Conservation (phyloP, 2,797 vertebrate species). For the Scarus forsteni region DNA sequence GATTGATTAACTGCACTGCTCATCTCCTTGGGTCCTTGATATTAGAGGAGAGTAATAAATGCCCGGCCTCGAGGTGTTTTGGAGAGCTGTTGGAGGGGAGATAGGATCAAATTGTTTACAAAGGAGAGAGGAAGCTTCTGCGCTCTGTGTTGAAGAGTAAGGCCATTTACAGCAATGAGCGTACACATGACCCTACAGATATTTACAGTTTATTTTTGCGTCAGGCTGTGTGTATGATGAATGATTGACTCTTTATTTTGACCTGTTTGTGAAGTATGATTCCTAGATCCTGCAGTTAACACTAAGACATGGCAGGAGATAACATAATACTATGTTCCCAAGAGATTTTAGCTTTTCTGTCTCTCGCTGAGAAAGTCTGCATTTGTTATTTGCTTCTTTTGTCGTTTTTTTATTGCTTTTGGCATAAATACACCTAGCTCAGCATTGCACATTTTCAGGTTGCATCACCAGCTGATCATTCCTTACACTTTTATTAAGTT, state of each 20-base stretch:
- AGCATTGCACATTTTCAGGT: too few relatives aligned
- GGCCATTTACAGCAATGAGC: conserved; percentile 18
- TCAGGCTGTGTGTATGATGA: conserved; percentile 10
- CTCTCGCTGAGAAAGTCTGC: too few relatives aligned
- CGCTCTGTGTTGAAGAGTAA: conserved; percentile 12
- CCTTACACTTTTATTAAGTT: too few relatives aligned
- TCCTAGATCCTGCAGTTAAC: too few relatives aligned
- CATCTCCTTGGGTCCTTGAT: conserved; percentile 63
- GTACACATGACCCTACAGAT: background rate
- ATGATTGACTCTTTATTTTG: conserved; percentile 3
- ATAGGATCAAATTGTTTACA: conserved; percentile 51
- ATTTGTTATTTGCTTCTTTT: too few relatives aligned
- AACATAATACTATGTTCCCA: too few relatives aligned
- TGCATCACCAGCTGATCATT: too few relatives aligned
- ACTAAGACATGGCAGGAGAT: too few relatives aligned
- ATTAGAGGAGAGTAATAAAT: conserved; percentile 74
- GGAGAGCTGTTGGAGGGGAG: conserved; percentile 23
- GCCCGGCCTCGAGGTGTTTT: conserved; percentile 57
- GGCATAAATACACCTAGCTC: too few relatives aligned
- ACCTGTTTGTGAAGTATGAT: too few relatives aligned
- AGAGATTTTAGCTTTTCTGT: too few relatives aligned
- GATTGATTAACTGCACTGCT: conserved; percentile 68
- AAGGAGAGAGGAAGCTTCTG: conserved; percentile 27
- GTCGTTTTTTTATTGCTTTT: too few relatives aligned
- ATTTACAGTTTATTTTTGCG: conserved; percentile 16